Conservation (phyloP, 2,888 invertebrate species). For the Pseudococcus jackbeardsleyi region DNA sequence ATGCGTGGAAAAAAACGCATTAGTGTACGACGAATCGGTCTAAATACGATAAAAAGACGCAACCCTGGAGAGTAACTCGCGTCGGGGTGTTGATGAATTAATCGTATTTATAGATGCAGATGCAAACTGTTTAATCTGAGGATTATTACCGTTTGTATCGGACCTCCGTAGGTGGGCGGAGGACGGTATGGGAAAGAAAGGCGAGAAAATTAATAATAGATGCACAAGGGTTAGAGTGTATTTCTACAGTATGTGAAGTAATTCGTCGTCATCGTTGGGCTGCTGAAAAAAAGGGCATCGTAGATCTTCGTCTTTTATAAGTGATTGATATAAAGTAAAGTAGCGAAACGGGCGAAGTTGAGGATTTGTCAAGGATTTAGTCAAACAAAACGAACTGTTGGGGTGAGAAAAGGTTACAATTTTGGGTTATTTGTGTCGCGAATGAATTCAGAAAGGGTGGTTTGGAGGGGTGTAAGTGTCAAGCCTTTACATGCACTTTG, state of each 20-base stretch:
- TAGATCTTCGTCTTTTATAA: not conserved
- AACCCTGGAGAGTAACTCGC: not conserved
- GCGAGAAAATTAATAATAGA: conserved; percentile 40
- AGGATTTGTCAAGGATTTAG: conserved; percentile 38
- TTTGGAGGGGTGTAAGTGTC: not conserved
- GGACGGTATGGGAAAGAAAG: not conserved
- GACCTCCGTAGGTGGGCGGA: not conserved
- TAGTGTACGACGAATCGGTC: not conserved
- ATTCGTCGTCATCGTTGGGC: conserved; percentile 17
- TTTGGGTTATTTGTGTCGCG: not conserved
- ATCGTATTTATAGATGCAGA: conserved; percentile 57
- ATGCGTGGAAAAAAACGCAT: conserved; percentile 15
- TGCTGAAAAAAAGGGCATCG: not conserved
- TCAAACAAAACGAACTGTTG: not conserved
- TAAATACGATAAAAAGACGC: conserved; percentile 22
- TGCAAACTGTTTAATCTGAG: conserved; percentile 34
- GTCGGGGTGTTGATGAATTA: conserved; percentile 41
- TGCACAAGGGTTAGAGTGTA: not conserved
- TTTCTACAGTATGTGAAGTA: conserved; percentile 36
- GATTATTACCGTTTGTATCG: conserved; percentile 5
- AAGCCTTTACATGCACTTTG: not conserved
- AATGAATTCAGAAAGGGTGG: not conserved
- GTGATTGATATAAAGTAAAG: not conserved
- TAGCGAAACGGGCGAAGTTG: not conserved
- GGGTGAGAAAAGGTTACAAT: conserved; percentile 24